These are phyloP conservation scores for Bombylius discolor DNA, from an alignment of 2,888 invertebrate species.

Conservation along the genomic window DNA sequence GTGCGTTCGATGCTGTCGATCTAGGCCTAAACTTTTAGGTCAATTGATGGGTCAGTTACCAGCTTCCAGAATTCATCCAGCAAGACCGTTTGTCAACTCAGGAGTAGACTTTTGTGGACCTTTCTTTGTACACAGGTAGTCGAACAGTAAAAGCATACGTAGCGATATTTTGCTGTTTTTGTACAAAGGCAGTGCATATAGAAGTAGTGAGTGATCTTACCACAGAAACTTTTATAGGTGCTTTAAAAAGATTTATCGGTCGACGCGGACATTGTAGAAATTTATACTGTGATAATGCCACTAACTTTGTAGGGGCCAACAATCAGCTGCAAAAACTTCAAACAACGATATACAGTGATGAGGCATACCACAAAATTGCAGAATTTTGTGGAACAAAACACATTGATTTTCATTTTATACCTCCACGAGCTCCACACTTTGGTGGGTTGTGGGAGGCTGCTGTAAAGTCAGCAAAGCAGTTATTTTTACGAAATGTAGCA, in stretches of 20 bases:
- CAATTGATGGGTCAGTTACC: conserved; percentile 8
- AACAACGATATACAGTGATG: too few relatives aligned
- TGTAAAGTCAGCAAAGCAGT: too few relatives aligned
- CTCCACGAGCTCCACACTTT: too few relatives aligned
- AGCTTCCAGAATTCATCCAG: conserved; percentile 1
- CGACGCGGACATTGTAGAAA: conserved; percentile 4
- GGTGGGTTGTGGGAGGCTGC: too few relatives aligned
- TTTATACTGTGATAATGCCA: conserved; percentile 3
- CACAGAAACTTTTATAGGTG: conserved; percentile 5
- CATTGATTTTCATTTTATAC: too few relatives aligned
- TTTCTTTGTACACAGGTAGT: background rate
- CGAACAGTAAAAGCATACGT: background rate
- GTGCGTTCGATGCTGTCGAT: background rate
- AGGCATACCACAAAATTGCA: too few relatives aligned
- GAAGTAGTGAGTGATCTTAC: conserved; percentile 3
- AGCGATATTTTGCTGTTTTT: conserved; percentile 3
- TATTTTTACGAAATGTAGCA: too few relatives aligned
- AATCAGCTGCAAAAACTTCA: too few relatives aligned
- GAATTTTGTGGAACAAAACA: too few relatives aligned
- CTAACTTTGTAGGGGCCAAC: background rate
- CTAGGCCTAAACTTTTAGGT: background rate
- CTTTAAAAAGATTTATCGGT: conserved; percentile 9
- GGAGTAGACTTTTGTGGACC: conserved; percentile 4
- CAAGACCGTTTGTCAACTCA: conserved; percentile 1
- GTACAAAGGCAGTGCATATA: conserved; percentile 1